A percentile compares a stretch with the other conserved stretches of the same genome.
Conservation (phyloP, 2,113 vertebrate species). For the Zapus hudsonius region DNA sequence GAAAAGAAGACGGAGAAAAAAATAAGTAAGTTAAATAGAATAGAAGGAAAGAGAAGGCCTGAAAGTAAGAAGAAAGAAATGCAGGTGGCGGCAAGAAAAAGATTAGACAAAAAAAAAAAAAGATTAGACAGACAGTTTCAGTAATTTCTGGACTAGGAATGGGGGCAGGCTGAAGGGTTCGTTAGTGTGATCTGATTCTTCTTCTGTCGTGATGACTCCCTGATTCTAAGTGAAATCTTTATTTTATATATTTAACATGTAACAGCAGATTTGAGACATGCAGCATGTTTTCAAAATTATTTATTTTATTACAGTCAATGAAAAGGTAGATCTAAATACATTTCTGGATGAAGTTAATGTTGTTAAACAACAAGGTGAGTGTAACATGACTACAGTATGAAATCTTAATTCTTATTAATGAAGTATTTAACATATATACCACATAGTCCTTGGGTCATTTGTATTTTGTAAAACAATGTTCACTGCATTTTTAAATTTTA, state of each 20-base stretch:
- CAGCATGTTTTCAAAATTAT: conserved; percentile 12
- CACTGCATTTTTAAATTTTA: neutral
- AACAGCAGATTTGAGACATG: neutral
- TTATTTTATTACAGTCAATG: conserved; percentile 19
- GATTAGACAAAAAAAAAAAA: neutral
- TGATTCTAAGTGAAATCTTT: neutral
- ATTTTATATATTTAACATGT: neutral
- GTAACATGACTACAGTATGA: neutral
- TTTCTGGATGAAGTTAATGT: conserved; percentile 1
- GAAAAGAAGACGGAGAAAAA: neutral
- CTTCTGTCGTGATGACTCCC: neutral
- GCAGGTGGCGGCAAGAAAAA: neutral
- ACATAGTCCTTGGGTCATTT: neutral
- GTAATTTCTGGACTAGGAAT: neutral
- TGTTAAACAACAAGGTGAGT: conserved; percentile 22
- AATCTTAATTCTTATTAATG: neutral
- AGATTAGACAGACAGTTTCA: neutral
- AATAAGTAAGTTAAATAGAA: neutral
- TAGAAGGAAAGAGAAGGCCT: neutral
- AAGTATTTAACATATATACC: neutral
- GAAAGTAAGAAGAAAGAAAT: neutral
- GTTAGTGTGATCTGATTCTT: neutral
- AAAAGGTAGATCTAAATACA: neutral
- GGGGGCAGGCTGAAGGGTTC: too few species aligned
- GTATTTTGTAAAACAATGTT: neutral